Base-by-base conservation (phyloP, 2,113 vertebrate genomes). In the Ictalurus punctatus region DNA sequence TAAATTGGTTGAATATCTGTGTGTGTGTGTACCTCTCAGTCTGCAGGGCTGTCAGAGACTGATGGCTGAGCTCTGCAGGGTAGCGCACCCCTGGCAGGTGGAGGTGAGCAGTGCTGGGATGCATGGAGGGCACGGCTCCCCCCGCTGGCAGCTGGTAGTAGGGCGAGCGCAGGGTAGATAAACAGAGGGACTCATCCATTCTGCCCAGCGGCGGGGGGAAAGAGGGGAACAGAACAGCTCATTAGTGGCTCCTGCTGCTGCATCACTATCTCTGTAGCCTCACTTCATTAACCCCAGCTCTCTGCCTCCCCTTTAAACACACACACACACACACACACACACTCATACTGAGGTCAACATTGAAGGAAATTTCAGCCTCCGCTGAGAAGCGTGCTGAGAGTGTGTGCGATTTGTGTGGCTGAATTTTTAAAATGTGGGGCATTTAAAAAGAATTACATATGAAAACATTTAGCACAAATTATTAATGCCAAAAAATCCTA, bases 141-240 rank as follows among this genome's bases (percentile, higher is more conserved):
- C 97, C 98, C 0, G 95, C 93, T 19, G 97, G 97, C 89, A 98
- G 92, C 0, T 97, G 96, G 94, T 98, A 98, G 95, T 98, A 99
- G 86, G 97, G 97, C 14, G 97, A 97, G 63, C 97, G 93, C 80
- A 99, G 95, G 0, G 97, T 96, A 0, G 98, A 98, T 74, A 99
- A 96, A 95, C 97, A 98, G 92, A 98, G 96, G 4, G 97, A 97
- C 88, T 99, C 98, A 0, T 99, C 98, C 98, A 99, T 98, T 95
- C 98, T 99, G 95, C 3, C 78, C 67, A 88, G 87, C 23, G 74
- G 85, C 7, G 2, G 61, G 73, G 74, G 40, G 48, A 34, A 71
- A n/a, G 81, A 40, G 87, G 34, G 69, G 40, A 54, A 80, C 14
- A 89, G 83, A 89, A 87, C 85, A 88, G 54, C 74, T 87, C 58